Percentiles rank a stretch among this genome's conserved stretches.
Conservation (phyloP, 1,140 invertebrate species). For the Dendrolimus kikuchii region DNA sequence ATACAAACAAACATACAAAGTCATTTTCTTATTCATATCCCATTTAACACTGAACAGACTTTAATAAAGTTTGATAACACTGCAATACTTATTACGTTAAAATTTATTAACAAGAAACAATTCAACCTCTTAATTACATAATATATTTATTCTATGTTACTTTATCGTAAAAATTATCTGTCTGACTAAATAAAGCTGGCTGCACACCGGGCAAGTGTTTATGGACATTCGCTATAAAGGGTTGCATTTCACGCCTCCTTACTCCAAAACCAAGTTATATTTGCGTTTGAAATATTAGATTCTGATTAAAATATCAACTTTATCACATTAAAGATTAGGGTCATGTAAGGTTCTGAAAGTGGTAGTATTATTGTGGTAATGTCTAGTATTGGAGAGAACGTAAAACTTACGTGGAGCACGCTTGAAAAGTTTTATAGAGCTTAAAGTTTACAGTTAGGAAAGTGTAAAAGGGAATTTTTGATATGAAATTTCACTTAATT, state of each 20-base stretch:
- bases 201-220: conserved; percentile 39
- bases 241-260: conserved; percentile 47
- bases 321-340: conserved; percentile 11
- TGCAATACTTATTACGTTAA: no score
- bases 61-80: no score
- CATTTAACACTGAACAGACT: no score
- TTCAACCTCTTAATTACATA: no score
- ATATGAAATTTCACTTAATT: conserved; percentile 20
- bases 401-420: conserved; percentile 61
- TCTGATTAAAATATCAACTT: conserved; percentile 13
- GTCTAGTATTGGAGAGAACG: conserved; percentile 36
- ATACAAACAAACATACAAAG: no score
- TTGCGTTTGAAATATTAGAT: neutral
- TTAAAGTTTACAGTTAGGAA: conserved; percentile 55
- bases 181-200: conserved; percentile 18
- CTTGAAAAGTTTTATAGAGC: conserved; percentile 61
- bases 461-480: conserved; percentile 52
- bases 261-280: conserved; percentile 13
- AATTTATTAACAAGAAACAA: no score
- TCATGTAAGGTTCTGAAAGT: neutral
- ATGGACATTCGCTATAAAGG: conserved; percentile 33
- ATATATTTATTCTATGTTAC: no score
- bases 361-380: conserved; percentile 15
- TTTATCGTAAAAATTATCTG: no score
- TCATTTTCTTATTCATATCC: no score